These are phyloP conservation scores for Anagyrus pseudococci DNA, from an alignment of 2,888 invertebrate genomes.

Conservation along the genomic window DNA sequence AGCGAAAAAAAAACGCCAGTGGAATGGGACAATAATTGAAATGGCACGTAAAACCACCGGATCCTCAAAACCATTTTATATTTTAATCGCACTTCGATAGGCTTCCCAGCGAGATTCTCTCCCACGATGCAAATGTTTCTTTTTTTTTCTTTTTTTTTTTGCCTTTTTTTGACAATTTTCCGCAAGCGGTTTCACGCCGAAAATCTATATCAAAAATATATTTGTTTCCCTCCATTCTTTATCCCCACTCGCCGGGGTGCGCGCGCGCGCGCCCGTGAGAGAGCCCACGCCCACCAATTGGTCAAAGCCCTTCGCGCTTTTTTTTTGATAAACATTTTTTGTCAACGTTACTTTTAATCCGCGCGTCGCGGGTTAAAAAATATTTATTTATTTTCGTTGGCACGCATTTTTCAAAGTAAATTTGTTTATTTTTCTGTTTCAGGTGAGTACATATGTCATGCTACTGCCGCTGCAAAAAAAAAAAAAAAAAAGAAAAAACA, in stretches of 20 bases:
- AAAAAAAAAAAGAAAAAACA: background rate
- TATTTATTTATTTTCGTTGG: constrained; percentile 31
- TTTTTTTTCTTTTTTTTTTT: constrained; percentile 19
- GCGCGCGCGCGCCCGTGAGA: background rate
- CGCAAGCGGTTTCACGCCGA: constrained; percentile 28
- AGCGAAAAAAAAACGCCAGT: constrained; percentile 49
- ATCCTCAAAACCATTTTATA: constrained; percentile 57
- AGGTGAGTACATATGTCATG: constrained; percentile 31
- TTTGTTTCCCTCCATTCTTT: constrained; percentile 23
- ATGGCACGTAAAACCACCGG: constrained; percentile 57
- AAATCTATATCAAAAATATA: constrained; percentile 41
- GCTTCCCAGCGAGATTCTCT: constrained; percentile 40
- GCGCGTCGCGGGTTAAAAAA: constrained; percentile 15
- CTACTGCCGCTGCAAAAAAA: background rate
- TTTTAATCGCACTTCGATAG: constrained; percentile 56
- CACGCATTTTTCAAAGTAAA: constrained; percentile 31
- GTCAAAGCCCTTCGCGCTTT: constrained; percentile 31
- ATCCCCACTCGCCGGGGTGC: constrained; percentile 2
- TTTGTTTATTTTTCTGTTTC: constrained; percentile 35
- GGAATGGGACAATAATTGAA: constrained; percentile 55
- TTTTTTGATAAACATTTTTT: constrained; percentile 33
- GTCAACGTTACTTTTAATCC: constrained; percentile 34
- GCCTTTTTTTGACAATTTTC: constrained; percentile 38
- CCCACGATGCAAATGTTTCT: constrained; percentile 41
- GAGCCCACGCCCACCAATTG: too few relatives aligned